phyloP scores from a whole-genome alignment of 2,797 vertebrate species.

The Sciaenops ocellatus region DNA sequence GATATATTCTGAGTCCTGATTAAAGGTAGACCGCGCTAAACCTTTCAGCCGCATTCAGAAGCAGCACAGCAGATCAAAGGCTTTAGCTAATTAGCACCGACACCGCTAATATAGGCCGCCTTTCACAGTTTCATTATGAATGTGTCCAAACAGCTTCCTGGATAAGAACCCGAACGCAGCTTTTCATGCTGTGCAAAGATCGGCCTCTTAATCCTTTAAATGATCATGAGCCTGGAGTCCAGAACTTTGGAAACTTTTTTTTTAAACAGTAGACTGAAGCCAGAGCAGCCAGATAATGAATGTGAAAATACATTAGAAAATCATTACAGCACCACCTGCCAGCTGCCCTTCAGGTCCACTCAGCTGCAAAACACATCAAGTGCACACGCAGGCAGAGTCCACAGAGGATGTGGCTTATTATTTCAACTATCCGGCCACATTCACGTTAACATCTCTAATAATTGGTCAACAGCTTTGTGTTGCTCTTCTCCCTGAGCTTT shows the following conservation, averaged over 20 bases:
- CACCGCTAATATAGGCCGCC: slow-evolving; percentile 24
- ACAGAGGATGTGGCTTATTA: slow-evolving; percentile 7
- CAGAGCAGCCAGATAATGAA: slow-evolving; percentile 26
- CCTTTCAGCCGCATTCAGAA: slow-evolving; percentile 38
- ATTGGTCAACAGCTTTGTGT: slow-evolving; percentile 11
- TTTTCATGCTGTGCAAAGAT: slow-evolving; percentile 50
- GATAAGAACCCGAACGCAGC: slow-evolving; percentile 35
- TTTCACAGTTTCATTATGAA: slow-evolving; percentile 52
- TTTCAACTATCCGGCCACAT: background rate
- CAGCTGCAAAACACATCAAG: slow-evolving; percentile 15
- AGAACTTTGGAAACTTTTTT: background rate
- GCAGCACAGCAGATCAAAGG: slow-evolving; percentile 61
- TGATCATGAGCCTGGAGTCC: slow-evolving; percentile 21
- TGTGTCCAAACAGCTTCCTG: slow-evolving; percentile 60
- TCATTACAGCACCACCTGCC: slow-evolving; percentile 54
- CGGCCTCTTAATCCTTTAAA: slow-evolving; percentile 43
- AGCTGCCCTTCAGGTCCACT: slow-evolving; percentile 47
- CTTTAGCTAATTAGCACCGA: slow-evolving; percentile 58
- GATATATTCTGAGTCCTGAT: slow-evolving; percentile 47
- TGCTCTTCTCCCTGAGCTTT: slow-evolving; percentile 5
- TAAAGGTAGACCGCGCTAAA: slow-evolving; percentile 55
- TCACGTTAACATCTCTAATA: slow-evolving; percentile 2
- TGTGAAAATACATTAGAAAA: slow-evolving; percentile 38
- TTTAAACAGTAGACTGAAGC: background rate
- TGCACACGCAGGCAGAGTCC: background rate